Evolutionary conservation across 2,888 invertebrate species (phyloP).

Genomic region (Bellardia bayeri): DNA sequence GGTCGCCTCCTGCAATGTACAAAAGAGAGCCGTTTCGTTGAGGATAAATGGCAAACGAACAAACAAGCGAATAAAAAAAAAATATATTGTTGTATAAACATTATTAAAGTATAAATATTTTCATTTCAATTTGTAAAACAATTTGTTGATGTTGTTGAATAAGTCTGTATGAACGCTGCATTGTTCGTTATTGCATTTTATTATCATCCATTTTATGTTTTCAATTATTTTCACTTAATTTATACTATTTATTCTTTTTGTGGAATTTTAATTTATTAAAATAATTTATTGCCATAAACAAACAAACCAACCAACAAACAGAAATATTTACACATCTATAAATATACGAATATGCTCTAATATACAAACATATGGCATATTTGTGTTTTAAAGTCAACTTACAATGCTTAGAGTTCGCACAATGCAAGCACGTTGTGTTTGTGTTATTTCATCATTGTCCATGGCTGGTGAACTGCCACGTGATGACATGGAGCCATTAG

Average conservation of each 20-base stretch:
- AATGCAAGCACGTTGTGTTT: slow-evolving; percentile 79
- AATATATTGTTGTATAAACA: slow-evolving; percentile 48
- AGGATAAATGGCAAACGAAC: slow-evolving; percentile 51
- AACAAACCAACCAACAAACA: slow-evolving; percentile 6
- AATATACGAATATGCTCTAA: background rate
- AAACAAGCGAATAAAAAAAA: slow-evolving; percentile 11
- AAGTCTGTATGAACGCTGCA: slow-evolving; percentile 16
- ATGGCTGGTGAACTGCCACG: slow-evolving; percentile 83
- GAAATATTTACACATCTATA: background rate
- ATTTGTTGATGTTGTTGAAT: slow-evolving; percentile 57
- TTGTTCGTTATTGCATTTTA: slow-evolving; percentile 60
- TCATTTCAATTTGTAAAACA: slow-evolving; percentile 71
- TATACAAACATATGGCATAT: background rate
- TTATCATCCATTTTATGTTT: slow-evolving; percentile 69
- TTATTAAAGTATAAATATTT: slow-evolving; percentile 73
- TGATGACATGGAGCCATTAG: slow-evolving; percentile 82
- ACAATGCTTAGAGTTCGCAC: slow-evolving; percentile 84
- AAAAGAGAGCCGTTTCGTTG: slow-evolving; percentile 17
- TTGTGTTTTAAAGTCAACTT: slow-evolving; percentile 76
- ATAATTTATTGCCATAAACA: slow-evolving; percentile 64
- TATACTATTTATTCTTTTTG: slow-evolving; percentile 67
- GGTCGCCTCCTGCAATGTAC: slow-evolving; percentile 73
- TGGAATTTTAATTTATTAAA: slow-evolving; percentile 69
- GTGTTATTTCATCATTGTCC: slow-evolving; percentile 78
- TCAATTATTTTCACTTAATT: slow-evolving; percentile 73